These are phyloP conservation scores for Syngnathus typhle DNA, from an alignment of 2,113 vertebrate genomes.

Conservation along the genomic window DNA sequence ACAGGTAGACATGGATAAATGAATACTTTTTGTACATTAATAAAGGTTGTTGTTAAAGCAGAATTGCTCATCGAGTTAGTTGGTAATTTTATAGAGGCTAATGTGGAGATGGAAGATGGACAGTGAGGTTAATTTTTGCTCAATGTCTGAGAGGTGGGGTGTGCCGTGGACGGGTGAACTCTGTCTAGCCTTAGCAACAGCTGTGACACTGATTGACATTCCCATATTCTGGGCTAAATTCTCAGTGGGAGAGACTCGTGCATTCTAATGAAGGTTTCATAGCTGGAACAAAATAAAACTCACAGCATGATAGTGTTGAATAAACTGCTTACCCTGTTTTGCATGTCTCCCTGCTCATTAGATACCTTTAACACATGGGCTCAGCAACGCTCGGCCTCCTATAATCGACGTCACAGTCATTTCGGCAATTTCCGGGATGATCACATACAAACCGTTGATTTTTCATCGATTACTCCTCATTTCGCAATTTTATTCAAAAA, in stretches of 20 bases:
- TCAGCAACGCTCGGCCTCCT: too few species aligned
- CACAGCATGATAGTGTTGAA: not conserved
- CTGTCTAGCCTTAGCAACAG: conserved; percentile 36
- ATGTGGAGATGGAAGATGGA: conserved; percentile 2
- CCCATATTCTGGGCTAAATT: conserved; percentile 17
- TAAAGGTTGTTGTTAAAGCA: not conserved
- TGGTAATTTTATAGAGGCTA: not conserved
- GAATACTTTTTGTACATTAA: not conserved
- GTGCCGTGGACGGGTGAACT: not conserved
- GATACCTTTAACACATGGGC: not conserved
- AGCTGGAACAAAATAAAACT: not conserved
- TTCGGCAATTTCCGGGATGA: too few species aligned
- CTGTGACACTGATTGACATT: conserved; percentile 42
- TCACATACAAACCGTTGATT: too few species aligned
- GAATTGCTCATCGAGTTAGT: not conserved
- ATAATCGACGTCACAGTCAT: too few species aligned
- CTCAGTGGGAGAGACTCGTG: conserved; percentile 5
- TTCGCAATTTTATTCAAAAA: too few species aligned
- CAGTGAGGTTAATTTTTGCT: conserved; percentile 32
- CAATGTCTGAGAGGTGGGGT: not conserved
- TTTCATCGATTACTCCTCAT: too few species aligned
- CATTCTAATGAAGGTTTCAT: conserved; percentile 5
- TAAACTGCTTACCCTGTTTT: not conserved
- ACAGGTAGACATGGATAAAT: not conserved
- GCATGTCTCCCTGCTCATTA: not conserved